Evolutionary conservation across 2,113 vertebrate species (phyloP), one percentile per base, ranked within the genome.

Genomic region (Serilophus lunatus): DNA sequence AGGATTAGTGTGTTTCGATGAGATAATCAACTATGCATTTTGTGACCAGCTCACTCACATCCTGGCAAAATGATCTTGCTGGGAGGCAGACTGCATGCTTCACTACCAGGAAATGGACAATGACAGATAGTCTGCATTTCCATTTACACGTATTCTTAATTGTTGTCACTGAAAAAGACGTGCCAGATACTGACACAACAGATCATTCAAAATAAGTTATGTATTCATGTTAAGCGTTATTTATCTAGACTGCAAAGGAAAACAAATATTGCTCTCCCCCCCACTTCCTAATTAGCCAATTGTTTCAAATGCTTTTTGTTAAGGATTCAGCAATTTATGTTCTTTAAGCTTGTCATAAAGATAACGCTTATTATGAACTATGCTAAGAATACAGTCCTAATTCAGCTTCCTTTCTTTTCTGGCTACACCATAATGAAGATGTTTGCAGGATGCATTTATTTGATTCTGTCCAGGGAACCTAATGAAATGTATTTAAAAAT

Each of bases 201-300:
- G 94, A 97, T 97, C 94, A 95, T 94, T 98, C 94, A 96, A 89
- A 96, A 69, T 97, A 97, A 97, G 92, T 97, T 97, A 97, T 95
- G 94, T 93, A 97, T 98, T 97, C 94, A 90, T 84, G 90, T 90
- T 91, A 96, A 97, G 86, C 79, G 87, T 96, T 97, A 93, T 94
- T 98, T 97, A 96, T 95, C 93, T 95, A 93, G 95, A 71, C 93
- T 94, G 78, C 77, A 91, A 96, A 95, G 94, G 92, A 97, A 98
- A 98, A 98, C 97, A 98, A 97, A 97, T 94, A 97, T 90, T 92
- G 92, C 91, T 97, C 96, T 97, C 96, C 72, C 47, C 69, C 86
- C 72, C 78, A 69, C 50, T 96, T 97, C 84, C 95, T 97, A 98
- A 97, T 98, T 98, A 98, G 93, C 91, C 44, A 33, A 96, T 97